These are phyloP conservation scores for Nematolebias whitei DNA, from an alignment of 2,113 vertebrate species.

Conservation along the genomic window DNA sequence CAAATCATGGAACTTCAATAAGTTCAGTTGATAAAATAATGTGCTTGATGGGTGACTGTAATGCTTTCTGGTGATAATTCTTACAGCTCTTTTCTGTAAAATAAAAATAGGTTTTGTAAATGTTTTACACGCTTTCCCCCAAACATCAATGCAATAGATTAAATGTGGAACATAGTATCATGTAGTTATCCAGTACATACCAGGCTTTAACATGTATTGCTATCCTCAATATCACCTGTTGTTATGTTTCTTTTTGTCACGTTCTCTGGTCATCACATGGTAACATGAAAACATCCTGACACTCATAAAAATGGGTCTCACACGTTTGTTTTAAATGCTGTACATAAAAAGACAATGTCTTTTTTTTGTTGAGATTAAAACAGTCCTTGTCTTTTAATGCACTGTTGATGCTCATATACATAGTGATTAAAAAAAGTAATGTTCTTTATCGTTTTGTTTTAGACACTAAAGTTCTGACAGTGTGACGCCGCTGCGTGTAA, in stretches of 20 bases:
- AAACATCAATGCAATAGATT: too few species aligned
- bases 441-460: slow-evolving; percentile 86
- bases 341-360: slow-evolving; percentile 87
- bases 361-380: slow-evolving; percentile 82
- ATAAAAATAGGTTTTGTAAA: too few species aligned
- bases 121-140: too few species aligned
- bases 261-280: not conserved
- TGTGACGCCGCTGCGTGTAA: slow-evolving; percentile 57
- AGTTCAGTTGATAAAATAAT: too few species aligned
- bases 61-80: too few species aligned
- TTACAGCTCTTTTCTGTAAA: too few species aligned
- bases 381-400: slow-evolving; percentile 87
- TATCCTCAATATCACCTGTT: not conserved
- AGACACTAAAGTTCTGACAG: slow-evolving; percentile 91
- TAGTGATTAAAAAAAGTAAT: slow-evolving; percentile 89
- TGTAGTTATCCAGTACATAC: too few species aligned
- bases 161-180: too few species aligned
- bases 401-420: slow-evolving; percentile 92
- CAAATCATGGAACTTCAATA: too few species aligned
- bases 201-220: too few species aligned
- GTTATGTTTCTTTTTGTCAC: slow-evolving; percentile 12
- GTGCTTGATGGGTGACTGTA: too few species aligned
- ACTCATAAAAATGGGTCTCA: slow-evolving; percentile 29
- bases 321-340: slow-evolving; percentile 78
- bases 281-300: too few species aligned